Evolutionary conservation across 53 echinoderm and acorn worm genomes (phyloP).

Genomic region (Crossaster papposus): DNA sequence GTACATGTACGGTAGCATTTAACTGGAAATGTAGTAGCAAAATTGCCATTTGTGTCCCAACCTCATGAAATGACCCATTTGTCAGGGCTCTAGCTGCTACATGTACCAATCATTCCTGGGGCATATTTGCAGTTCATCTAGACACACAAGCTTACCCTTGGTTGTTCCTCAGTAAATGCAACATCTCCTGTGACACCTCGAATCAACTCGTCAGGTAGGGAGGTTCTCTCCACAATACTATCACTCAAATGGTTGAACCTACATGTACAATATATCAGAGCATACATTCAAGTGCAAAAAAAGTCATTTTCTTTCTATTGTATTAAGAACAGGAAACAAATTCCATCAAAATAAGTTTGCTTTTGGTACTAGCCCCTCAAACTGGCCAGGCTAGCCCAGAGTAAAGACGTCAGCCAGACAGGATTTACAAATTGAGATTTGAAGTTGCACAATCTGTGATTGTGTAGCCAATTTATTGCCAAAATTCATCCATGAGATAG

Average conservation of each 20-base stretch:
- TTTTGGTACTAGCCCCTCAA: no score
- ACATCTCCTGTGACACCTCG: conserved; percentile 85
- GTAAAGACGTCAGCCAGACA: no score
- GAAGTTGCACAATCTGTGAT: no score
- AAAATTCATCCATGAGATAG: no score
- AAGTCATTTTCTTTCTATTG: background rate
- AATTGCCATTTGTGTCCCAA: no score
- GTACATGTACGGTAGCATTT: no score
- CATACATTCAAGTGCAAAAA: background rate
- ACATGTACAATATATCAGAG: background rate
- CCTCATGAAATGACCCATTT: no score
- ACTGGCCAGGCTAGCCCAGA: no score
- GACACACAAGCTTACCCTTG: conserved; percentile 73
- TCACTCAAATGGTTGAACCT: conserved; percentile 92
- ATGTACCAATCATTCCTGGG: background rate
- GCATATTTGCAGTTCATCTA: background rate
- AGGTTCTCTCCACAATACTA: conserved; percentile 91
- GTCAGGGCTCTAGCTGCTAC: background rate
- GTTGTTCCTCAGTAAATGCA: conserved; percentile 86
- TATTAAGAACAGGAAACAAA: background rate
- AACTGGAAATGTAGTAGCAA: no score
- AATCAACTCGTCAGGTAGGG: conserved; percentile 87
- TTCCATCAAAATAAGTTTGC: background rate
- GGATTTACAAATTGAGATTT: no score
- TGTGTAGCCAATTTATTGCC: no score